These are phyloP conservation scores for Halocynthia aurantium DNA, from an alignment of 23 tunicate species.

Conservation along the genomic window DNA sequence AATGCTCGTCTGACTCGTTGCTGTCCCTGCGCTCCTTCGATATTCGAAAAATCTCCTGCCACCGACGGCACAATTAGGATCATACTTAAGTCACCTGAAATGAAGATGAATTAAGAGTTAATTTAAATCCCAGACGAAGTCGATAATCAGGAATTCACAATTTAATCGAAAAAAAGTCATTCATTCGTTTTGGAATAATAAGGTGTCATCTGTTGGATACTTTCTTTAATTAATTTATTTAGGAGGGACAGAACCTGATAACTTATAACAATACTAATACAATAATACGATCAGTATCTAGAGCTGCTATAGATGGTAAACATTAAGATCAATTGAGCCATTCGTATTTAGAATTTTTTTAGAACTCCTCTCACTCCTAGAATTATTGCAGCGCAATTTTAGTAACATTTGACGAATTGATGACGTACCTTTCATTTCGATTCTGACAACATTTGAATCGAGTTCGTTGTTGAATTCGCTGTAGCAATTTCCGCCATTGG, in stretches of 20 bases:
- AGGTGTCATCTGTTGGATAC: no score
- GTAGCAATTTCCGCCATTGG: not conserved
- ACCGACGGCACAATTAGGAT: slow-evolving; percentile 36
- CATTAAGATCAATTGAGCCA: no score
- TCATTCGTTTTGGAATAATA: not conserved
- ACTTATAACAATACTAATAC: no score
- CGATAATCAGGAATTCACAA: not conserved
- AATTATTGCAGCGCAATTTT: not conserved
- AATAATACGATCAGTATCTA: no score
- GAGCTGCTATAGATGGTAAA: no score
- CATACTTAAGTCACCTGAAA: slow-evolving; percentile 34
- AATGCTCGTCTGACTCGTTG: slow-evolving; percentile 2
- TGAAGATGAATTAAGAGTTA: not conserved
- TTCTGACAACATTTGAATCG: slow-evolving; percentile 7
- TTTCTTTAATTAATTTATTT: no score
- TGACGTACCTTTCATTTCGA: slow-evolving; percentile 3
- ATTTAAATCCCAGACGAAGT: not conserved
- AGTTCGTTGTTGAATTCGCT: not conserved
- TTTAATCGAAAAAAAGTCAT: no score
- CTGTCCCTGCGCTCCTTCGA: slow-evolving; percentile 14
- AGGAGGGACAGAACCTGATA: no score
- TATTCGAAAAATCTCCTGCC: slow-evolving; percentile 33
- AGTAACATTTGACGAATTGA: not conserved
- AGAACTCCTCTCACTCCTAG: no score
- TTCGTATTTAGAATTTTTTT: no score